Percentiles rank a stretch among this genome's conserved stretches.
Evolutionary conservation across 2,113 vertebrate species (phyloP).

Genomic region (Rhinopomastus cyanomelas): DNA sequence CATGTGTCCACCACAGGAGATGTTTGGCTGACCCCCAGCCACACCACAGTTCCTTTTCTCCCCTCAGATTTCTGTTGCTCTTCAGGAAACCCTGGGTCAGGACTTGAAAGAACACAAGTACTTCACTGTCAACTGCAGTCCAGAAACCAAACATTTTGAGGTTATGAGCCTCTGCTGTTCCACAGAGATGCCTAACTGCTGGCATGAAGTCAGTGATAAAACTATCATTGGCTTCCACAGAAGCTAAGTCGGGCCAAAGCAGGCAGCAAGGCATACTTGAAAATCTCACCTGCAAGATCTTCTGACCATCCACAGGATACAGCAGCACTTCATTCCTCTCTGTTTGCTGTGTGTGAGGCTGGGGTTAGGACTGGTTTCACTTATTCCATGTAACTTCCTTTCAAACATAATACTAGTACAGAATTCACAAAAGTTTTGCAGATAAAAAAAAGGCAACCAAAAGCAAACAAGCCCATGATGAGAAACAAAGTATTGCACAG

Average conservation of each 20-base stretch:
- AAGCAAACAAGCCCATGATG: neutral
- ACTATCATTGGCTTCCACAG: conserved; percentile 27
- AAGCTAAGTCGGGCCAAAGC: conserved; percentile 11
- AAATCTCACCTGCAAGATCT: conserved; percentile 33
- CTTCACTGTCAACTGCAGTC: neutral
- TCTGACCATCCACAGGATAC: neutral
- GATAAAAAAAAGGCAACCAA: neutral
- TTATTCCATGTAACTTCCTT: neutral
- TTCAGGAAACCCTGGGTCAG: neutral
- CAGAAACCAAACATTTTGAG: conserved; percentile 11
- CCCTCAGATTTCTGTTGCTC: neutral
- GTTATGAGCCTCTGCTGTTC: neutral
- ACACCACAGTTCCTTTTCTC: neutral
- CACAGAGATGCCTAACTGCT: conserved; percentile 5
- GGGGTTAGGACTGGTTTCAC: neutral
- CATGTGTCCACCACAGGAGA: neutral
- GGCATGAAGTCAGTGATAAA: neutral
- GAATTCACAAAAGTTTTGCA: neutral
- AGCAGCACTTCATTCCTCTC: conserved; percentile 19
- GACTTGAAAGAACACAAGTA: neutral
- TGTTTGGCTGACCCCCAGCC: neutral
- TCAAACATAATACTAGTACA: neutral
- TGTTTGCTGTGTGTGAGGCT: conserved; percentile 11
- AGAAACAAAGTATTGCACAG: neutral
- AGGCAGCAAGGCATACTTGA: neutral